These are phyloP conservation scores for Branchellion lobata DNA, from an alignment of 2,888 invertebrate genomes.

Conservation along the genomic window DNA sequence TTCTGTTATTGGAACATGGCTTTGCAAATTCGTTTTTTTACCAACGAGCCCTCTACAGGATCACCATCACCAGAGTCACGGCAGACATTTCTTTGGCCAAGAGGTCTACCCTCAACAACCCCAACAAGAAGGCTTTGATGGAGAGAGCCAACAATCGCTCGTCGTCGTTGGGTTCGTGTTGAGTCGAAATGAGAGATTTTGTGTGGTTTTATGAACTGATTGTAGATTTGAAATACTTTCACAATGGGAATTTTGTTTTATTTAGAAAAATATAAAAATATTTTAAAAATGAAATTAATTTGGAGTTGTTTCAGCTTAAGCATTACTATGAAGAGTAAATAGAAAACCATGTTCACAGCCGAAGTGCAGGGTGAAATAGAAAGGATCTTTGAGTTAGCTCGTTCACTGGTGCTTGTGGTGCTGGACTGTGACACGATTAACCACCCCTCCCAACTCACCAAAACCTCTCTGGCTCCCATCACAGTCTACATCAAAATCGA, in stretches of 20 bases:
- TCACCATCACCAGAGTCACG: slow-evolving; percentile 98
- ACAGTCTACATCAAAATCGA: slow-evolving; percentile 99
- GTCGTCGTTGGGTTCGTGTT: slow-evolving; percentile 69
- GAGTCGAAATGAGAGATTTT: slow-evolving; percentile 49
- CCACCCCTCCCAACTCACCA: slow-evolving; percentile 97
- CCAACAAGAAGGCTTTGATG: slow-evolving; percentile 93
- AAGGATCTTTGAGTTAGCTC: slow-evolving; percentile 96
- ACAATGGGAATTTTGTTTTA: background rate
- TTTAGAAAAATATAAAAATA: background rate
- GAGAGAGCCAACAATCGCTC: slow-evolving; percentile 86
- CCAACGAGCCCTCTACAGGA: slow-evolving; percentile 67
- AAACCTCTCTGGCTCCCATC: slow-evolving; percentile 96
- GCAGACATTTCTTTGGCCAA: slow-evolving; percentile 79
- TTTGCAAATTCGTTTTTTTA: background rate
- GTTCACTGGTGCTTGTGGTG: slow-evolving; percentile 92
- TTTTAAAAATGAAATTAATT: background rate
- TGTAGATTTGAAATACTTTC: background rate
- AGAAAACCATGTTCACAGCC: slow-evolving; percentile 63
- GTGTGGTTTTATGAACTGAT: background rate
- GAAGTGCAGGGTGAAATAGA: slow-evolving; percentile 97
- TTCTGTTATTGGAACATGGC: background rate
- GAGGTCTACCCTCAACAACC: slow-evolving; percentile 94
- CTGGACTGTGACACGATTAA: slow-evolving; percentile 99
- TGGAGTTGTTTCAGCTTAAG: background rate
- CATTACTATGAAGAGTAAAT: background rate